Percentiles rank a stretch among this genome's conserved stretches.
phyloP scores from a whole-genome alignment of 2,888 invertebrate species.

The Hypercompe scribonia region DNA sequence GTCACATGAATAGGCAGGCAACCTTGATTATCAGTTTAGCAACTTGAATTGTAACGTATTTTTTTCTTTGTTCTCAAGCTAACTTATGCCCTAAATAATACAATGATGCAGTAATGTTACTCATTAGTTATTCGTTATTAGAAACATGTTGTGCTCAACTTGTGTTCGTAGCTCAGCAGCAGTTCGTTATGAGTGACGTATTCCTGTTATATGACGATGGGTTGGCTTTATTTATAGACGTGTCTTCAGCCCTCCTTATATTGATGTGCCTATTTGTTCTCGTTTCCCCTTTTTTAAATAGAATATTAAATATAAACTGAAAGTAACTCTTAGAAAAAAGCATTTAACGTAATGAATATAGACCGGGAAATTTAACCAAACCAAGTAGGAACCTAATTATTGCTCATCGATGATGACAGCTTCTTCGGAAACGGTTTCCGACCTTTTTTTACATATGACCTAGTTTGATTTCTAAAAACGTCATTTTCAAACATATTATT shows the following conservation, averaged over 20 bases:
- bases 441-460: no score
- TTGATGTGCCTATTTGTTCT: constrained; percentile 19
- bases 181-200: constrained; percentile 40
- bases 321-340: neutral
- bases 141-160: constrained; percentile 42
- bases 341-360: neutral
- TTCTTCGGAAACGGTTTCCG: no score
- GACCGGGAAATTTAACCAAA: neutral
- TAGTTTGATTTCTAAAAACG: no score
- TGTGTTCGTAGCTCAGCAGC: constrained; percentile 39
- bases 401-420: neutral
- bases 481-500: neutral
- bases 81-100: constrained; percentile 5
- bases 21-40: no score
- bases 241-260: constrained; percentile 13
- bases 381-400: neutral
- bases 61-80: neutral
- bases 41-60: no score
- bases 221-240: constrained; percentile 39
- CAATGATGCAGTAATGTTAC: constrained; percentile 28
- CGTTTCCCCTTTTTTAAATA: constrained; percentile 6
- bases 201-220: constrained; percentile 17
- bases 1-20: no score
- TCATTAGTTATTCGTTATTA: constrained; percentile 50
- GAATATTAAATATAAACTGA: neutral